A percentile compares a stretch with the other conserved stretches of the same genome.
These are phyloP conservation scores for Leucoraja ocellata DNA, from an alignment of 2,797 vertebrate genomes.

Conservation along the genomic window DNA sequence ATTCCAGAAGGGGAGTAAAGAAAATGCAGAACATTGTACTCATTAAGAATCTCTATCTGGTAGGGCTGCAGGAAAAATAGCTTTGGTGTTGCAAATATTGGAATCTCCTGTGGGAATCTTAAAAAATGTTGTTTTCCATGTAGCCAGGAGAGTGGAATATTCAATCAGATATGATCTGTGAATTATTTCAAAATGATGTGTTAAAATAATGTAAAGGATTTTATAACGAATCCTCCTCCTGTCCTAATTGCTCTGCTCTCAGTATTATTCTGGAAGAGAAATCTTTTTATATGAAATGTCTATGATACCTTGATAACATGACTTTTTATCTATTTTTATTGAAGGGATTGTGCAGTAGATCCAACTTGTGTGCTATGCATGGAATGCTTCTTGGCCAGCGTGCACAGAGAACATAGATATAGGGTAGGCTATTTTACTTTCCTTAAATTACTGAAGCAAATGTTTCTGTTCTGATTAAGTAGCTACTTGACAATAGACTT, in stretches of 20 bases:
- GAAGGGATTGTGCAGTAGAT: conserved; percentile 91
- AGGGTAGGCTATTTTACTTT: conserved; percentile 64
- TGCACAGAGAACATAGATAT: conserved; percentile 90
- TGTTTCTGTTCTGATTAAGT: not conserved
- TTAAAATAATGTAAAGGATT: not conserved
- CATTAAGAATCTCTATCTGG: not conserved
- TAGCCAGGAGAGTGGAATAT: not conserved
- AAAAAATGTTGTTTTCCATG: not conserved
- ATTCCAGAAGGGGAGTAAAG: not conserved
- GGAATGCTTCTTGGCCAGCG: conserved; percentile 90
- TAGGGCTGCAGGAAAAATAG: not conserved
- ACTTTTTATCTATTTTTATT: conserved; percentile 42
- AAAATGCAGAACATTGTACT: not conserved
- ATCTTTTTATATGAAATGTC: not conserved
- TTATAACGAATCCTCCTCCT: not conserved
- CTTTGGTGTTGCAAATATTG: not conserved
- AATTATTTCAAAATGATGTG: not conserved
- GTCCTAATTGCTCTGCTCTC: not conserved
- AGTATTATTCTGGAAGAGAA: not conserved
- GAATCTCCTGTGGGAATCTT: too few relatives aligned
- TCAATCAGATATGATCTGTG: not conserved
- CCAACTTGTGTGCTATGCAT: conserved; percentile 95
- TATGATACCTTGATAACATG: not conserved
- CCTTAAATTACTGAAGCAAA: not conserved
- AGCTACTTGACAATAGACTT: not conserved